Evolutionary conservation across 2,888 invertebrate species (phyloP).

Genomic region (Tyria jacobaeae): DNA sequence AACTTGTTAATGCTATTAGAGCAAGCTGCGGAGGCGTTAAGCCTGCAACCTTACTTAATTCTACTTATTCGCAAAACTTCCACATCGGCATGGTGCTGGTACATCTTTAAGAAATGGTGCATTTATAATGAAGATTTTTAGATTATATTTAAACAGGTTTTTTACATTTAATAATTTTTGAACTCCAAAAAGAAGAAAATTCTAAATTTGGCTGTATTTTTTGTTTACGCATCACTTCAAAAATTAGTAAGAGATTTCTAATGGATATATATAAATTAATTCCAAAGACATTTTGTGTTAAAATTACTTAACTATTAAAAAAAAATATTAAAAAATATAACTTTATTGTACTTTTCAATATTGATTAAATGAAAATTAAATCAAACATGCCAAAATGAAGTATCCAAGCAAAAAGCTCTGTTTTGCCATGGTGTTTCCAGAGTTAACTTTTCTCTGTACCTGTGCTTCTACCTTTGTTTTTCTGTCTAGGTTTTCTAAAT

Average conservation of each 20-base stretch:
- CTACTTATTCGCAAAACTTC: constrained; percentile 81
- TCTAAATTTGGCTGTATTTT: too few relatives aligned
- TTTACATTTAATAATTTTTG: too few relatives aligned
- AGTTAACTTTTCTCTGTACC: constrained; percentile 37
- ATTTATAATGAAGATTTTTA: constrained; percentile 8
- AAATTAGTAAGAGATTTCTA: too few relatives aligned
- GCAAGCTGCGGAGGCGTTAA: constrained; percentile 79
- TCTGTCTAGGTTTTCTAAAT: constrained; percentile 40
- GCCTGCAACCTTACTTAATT: constrained; percentile 82
- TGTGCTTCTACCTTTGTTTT: constrained; percentile 57
- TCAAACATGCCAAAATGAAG: constrained; percentile 52
- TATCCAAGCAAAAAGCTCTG: constrained; percentile 52
- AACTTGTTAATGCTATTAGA: constrained; percentile 85
- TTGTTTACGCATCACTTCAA: too few relatives aligned
- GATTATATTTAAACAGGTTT: too few relatives aligned
- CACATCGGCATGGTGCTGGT: constrained; percentile 35
- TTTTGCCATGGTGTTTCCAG: constrained; percentile 40
- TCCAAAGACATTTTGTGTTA: neutral
- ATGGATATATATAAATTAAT: too few relatives aligned
- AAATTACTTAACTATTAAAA: neutral
- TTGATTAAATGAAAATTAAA: constrained; percentile 49
- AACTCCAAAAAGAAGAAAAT: too few relatives aligned
- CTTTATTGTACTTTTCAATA: constrained; percentile 44
- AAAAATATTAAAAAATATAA: constrained; percentile 20
- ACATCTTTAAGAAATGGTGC: constrained; percentile 37